phyloP scores from a whole-genome alignment of 2,888 invertebrate genomes.

The Plagiodera versicolora region DNA sequence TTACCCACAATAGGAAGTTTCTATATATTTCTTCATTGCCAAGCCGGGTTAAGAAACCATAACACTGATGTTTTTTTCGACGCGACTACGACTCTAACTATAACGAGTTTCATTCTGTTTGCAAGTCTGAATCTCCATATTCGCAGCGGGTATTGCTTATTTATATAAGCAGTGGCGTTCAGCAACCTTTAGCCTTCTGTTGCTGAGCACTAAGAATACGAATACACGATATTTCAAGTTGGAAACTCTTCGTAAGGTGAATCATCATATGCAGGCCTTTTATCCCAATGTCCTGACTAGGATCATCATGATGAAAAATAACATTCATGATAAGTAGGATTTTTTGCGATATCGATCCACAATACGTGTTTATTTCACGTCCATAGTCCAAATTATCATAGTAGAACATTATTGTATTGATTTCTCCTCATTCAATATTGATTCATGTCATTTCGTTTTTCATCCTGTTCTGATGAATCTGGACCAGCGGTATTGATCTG shows the following conservation, averaged over 20 bases:
- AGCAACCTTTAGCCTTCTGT: not conserved
- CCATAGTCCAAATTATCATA: too few species aligned
- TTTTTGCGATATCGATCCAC: too few species aligned
- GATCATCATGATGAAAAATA: too few species aligned
- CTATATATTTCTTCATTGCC: slow-evolving; percentile 11
- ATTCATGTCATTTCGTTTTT: not conserved
- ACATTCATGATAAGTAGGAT: too few species aligned
- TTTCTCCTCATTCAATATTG: not conserved
- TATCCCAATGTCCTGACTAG: too few species aligned
- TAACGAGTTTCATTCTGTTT: slow-evolving; percentile 14
- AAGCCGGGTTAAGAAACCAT: slow-evolving; percentile 11
- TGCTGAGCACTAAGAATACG: too few species aligned
- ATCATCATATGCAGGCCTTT: too few species aligned
- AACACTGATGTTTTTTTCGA: slow-evolving; percentile 12
- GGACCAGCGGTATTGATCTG: not conserved
- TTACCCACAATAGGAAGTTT: slow-evolving; percentile 12
- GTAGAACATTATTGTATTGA: too few species aligned
- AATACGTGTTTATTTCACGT: too few species aligned
- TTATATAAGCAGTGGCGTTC: slow-evolving; percentile 4
- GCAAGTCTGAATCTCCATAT: not conserved
- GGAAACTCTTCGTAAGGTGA: too few species aligned
- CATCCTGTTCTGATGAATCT: not conserved
- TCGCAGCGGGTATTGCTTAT: slow-evolving; percentile 10
- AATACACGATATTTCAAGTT: too few species aligned
- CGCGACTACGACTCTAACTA: slow-evolving; percentile 1